A percentile compares a stretch with the other conserved stretches of the same genome.
Conservation (phyloP, 2,888 invertebrate species). For the Craniophora ligustri region DNA sequence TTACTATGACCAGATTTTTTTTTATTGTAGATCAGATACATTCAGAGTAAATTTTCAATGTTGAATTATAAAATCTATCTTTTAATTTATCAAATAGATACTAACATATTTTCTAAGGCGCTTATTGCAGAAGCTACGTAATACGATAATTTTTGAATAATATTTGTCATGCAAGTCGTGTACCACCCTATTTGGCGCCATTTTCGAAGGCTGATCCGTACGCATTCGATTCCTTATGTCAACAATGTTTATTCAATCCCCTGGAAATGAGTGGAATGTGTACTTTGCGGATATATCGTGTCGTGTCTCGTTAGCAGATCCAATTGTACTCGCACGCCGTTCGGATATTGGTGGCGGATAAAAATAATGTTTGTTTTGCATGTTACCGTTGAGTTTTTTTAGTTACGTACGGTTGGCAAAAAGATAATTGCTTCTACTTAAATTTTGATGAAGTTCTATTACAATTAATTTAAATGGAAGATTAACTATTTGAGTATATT, state of each 20-base stretch:
- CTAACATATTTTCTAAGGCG: no score
- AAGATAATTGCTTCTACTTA: slow-evolving; percentile 5
- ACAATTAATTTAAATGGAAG: no score
- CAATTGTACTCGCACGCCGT: slow-evolving; percentile 63
- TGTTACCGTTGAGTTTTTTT: slow-evolving; percentile 8
- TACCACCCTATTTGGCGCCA: slow-evolving; percentile 16
- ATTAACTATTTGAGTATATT: no score
- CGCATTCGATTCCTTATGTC: slow-evolving; percentile 58
- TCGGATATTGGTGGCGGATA: slow-evolving; percentile 15
- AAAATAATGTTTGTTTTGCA: slow-evolving; percentile 29
- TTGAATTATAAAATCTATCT: no score
- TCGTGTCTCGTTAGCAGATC: slow-evolving; percentile 65
- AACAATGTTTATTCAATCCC: slow-evolving; percentile 61
- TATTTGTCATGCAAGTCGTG: no score
- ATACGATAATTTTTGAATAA: no score
- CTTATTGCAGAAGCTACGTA: no score
- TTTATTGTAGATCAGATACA: no score
- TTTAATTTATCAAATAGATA: no score
- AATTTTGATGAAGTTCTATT: background rate
- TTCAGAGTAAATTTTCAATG: no score
- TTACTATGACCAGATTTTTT: no score
- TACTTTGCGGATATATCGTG: slow-evolving; percentile 60
- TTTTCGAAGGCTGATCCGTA: slow-evolving; percentile 47
- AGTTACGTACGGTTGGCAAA: background rate
- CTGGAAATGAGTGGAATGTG: slow-evolving; percentile 46